Evolutionary conservation across 2,113 vertebrate species (phyloP).

Genomic region (Pluvianellus socialis): DNA sequence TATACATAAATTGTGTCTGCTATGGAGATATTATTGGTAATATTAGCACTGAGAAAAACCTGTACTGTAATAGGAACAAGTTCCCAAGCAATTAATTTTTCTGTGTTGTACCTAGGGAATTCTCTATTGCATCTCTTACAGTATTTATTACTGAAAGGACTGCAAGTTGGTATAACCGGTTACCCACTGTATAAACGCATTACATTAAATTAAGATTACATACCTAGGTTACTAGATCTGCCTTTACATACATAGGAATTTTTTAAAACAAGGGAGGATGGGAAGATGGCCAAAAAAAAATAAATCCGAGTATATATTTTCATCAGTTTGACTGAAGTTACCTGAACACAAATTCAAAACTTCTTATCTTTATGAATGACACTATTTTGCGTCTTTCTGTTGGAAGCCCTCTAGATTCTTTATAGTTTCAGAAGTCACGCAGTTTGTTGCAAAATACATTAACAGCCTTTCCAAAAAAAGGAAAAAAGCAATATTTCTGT

Average conservation of each 20-base stretch:
- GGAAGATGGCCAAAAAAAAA: neutral
- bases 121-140: neutral
- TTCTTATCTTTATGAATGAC: neutral
- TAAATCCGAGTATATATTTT: neutral
- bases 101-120: neutral
- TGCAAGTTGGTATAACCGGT: neutral
- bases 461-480: conserved; percentile 12
- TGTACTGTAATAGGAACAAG: neutral
- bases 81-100: neutral
- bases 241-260: neutral
- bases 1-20: neutral
- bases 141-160: neutral
- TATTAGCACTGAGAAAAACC: neutral
- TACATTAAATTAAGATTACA: neutral
- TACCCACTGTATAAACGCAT: neutral
- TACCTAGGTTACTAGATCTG: neutral
- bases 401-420: conserved; percentile 6
- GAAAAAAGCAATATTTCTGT: conserved; percentile 55
- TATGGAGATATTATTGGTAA: neutral
- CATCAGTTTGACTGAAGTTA: neutral
- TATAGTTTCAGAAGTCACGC: conserved; percentile 54
- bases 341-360: neutral
- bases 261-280: neutral
- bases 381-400: neutral
- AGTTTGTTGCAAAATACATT: conserved; percentile 61